phyloP scores from a whole-genome alignment of 2,888 invertebrate genomes.

The Caenorhabditis sulstoni region DNA sequence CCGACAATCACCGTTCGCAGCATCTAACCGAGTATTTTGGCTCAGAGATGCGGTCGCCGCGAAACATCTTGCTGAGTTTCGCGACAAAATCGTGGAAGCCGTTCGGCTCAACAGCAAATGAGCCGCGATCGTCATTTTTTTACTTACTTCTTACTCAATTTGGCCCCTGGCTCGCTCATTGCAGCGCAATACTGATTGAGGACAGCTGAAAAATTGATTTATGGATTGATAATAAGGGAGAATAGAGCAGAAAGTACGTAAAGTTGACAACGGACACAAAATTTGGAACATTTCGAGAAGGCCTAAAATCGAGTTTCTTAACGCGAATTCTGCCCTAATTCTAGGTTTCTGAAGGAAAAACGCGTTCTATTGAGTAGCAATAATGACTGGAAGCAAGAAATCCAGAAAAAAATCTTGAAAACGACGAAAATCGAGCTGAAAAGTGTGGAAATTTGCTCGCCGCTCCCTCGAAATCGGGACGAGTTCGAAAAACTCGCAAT shows the following conservation, averaged over 20 bases:
- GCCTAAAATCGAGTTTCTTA: no score
- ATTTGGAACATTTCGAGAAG: not conserved
- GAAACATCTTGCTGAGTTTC: conserved; percentile 6
- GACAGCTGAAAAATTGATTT: conserved; percentile 20
- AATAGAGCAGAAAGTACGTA: not conserved
- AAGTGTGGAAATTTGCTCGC: conserved; percentile 18
- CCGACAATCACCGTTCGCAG: no score
- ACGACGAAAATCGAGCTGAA: not conserved
- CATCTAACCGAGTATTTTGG: conserved; percentile 44
- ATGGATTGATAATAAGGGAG: no score
- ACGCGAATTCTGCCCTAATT: no score
- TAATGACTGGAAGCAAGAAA: no score
- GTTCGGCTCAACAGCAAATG: conserved; percentile 35
- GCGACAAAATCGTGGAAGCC: conserved; percentile 28
- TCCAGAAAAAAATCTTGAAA: not conserved
- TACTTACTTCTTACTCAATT: conserved; percentile 64
- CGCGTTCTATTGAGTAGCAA: no score
- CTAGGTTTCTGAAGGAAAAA: no score
- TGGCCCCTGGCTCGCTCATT: conserved; percentile 53
- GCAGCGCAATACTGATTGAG: conserved; percentile 17
- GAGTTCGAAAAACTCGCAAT: conserved; percentile 18
- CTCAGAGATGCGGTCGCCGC: conserved; percentile 35
- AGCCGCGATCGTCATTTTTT: conserved; percentile 33
- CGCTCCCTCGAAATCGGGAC: conserved; percentile 17
- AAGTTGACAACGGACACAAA: not conserved